These are phyloP conservation scores for Platyrinchus mystaceus DNA, from an alignment of 2,797 vertebrate genomes.

Conservation along the genomic window DNA sequence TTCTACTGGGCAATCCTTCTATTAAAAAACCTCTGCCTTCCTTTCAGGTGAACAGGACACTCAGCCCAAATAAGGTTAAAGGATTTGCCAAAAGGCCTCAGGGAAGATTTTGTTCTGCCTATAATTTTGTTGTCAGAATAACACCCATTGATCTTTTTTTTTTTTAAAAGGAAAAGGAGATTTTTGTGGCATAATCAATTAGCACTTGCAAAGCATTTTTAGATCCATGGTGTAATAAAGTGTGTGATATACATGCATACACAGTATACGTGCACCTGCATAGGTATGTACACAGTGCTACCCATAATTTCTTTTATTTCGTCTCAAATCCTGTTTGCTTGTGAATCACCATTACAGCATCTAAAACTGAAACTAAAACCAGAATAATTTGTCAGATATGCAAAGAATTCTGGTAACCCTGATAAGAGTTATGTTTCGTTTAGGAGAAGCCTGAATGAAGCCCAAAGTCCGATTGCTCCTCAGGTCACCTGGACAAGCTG, in stretches of 20 bases:
- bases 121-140: constrained; percentile 11
- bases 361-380: not conserved
- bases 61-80: not conserved
- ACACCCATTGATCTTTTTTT: not conserved
- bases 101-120: not conserved
- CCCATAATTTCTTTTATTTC: not conserved
- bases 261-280: fast-evolving
- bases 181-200: not conserved
- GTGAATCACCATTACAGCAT: not conserved
- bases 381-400: not conserved
- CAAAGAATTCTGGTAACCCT: not conserved
- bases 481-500: not conserved
- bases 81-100: not conserved
- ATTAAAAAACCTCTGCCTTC: not conserved
- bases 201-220: not conserved
- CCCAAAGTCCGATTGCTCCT: not conserved
- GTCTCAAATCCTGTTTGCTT: not conserved
- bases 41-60: not conserved
- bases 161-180: not conserved
- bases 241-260: too few species aligned
- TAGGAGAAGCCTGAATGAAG: not conserved
- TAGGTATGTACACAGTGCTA: fast-evolving
- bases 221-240: not conserved
- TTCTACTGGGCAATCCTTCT: not conserved
- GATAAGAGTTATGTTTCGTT: not conserved